These are phyloP conservation scores for Nettapus auritus DNA, from an alignment of 2,113 vertebrate genomes.

Conservation along the genomic window DNA sequence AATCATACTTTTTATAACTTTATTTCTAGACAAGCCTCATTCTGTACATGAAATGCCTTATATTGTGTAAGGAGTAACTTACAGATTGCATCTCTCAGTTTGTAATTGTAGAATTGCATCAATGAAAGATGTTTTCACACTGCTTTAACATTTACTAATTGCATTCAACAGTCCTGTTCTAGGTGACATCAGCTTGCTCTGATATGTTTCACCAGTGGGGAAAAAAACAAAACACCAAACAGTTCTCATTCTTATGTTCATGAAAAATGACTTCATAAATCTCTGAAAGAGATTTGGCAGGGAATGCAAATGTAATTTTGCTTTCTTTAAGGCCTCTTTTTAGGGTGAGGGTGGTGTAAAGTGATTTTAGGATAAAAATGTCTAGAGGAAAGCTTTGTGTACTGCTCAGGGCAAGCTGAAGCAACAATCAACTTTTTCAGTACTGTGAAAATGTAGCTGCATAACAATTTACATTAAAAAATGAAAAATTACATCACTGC, in stretches of 20 bases:
- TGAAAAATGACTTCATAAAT: background rate
- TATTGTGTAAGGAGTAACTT: background rate
- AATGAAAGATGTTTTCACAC: background rate
- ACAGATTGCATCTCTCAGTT: background rate
- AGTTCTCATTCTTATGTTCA: background rate
- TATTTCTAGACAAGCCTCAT: conserved; percentile 24
- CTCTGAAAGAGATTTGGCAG: background rate
- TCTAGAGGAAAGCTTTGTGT: background rate
- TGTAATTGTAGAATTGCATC: background rate
- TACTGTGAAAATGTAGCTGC: background rate
- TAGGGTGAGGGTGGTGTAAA: background rate
- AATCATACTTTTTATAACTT: conserved; percentile 56
- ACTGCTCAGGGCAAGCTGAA: background rate
- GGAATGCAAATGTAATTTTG: background rate
- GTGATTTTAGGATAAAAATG: background rate
- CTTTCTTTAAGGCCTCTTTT: background rate
- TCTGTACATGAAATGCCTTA: background rate
- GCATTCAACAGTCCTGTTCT: background rate
- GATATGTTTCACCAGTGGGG: background rate
- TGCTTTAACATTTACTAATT: background rate
- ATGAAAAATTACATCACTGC: background rate
- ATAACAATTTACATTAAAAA: background rate
- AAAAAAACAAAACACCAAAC: background rate
- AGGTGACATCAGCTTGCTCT: background rate
- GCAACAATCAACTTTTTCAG: background rate